phyloP scores from a whole-genome alignment of 2,797 vertebrate species.

The Spheniscus humboldti region DNA sequence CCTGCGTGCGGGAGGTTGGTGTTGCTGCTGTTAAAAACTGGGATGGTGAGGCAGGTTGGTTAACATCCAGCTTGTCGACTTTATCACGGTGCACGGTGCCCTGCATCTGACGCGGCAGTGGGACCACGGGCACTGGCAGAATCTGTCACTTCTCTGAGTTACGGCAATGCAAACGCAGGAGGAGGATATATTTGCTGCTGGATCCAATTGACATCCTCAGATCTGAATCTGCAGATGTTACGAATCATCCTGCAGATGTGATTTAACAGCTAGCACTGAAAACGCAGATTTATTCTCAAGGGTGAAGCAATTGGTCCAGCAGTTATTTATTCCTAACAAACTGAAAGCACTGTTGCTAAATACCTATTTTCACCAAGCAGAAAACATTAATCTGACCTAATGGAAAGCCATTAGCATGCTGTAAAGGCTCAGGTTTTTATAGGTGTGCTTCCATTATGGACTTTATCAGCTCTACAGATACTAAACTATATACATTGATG shows the following conservation, averaged over 20 bases:
- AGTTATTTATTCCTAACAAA: conserved; percentile 36
- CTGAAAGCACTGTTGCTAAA: conserved; percentile 28
- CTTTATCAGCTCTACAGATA: neutral
- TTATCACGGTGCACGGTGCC: rapidly evolving
- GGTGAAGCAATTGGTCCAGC: neutral
- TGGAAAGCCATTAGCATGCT: conserved; percentile 42
- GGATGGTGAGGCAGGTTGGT: neutral
- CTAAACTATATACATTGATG: neutral
- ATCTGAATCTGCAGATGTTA: neutral
- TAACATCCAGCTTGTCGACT: neutral
- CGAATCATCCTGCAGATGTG: neutral
- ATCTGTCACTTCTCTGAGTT: neutral
- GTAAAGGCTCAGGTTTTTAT: conserved; percentile 12
- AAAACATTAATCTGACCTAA: conserved; percentile 38
- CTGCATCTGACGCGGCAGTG: rapidly evolving
- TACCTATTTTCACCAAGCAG: conserved; percentile 24
- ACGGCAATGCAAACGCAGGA: rapidly evolving
- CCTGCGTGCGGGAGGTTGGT: rapidly evolving
- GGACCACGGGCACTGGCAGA: neutral
- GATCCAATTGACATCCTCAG: neutral
- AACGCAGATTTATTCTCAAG: conserved; percentile 3
- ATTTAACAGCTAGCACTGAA: neutral
- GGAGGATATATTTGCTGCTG: neutral
- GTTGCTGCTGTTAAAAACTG: neutral
- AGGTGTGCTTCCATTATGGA: neutral